Conservation (phyloP, 1,140 invertebrate species). For the Gerris buenoi region DNA sequence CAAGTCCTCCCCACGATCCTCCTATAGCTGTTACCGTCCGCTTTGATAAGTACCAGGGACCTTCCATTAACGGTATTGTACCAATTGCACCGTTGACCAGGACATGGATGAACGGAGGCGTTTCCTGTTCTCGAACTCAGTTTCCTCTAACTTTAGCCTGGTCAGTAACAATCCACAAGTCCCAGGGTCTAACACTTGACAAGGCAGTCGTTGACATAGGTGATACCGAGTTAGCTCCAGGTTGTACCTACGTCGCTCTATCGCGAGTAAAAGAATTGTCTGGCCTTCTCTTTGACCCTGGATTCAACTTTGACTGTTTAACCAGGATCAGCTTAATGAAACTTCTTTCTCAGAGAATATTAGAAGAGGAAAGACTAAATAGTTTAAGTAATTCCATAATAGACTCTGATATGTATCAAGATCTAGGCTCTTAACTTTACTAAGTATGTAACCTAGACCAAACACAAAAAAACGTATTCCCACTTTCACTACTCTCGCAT, state of each 20-base stretch:
- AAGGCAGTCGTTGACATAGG: constrained; percentile 1
- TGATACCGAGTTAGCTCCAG: not conserved
- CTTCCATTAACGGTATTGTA: too few species aligned
- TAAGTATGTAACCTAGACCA: too few species aligned
- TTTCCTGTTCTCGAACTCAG: constrained; percentile 2
- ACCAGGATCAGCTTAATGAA: not conserved
- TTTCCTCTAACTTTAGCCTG: constrained; percentile 4
- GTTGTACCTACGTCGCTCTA: constrained; percentile 4
- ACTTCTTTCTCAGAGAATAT: not conserved
- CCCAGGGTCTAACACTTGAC: not conserved
- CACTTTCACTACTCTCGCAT: too few species aligned
- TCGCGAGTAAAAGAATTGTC: not conserved
- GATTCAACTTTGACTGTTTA: not conserved
- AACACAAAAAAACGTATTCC: too few species aligned
- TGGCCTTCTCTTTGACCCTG: not conserved
- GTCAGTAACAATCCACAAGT: constrained; percentile 4
- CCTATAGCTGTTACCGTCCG: too few species aligned
- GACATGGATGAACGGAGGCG: not conserved
- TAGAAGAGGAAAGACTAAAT: not conserved
- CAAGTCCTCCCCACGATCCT: too few species aligned
- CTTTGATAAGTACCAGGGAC: too few species aligned
- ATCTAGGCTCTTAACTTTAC: too few species aligned
- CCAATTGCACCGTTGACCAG: too few species aligned
- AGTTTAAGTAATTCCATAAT: too few species aligned
- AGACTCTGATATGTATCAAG: too few species aligned